phyloP scores from a whole-genome alignment of 2,888 invertebrate genomes.

The Helicoverpa assulta region DNA sequence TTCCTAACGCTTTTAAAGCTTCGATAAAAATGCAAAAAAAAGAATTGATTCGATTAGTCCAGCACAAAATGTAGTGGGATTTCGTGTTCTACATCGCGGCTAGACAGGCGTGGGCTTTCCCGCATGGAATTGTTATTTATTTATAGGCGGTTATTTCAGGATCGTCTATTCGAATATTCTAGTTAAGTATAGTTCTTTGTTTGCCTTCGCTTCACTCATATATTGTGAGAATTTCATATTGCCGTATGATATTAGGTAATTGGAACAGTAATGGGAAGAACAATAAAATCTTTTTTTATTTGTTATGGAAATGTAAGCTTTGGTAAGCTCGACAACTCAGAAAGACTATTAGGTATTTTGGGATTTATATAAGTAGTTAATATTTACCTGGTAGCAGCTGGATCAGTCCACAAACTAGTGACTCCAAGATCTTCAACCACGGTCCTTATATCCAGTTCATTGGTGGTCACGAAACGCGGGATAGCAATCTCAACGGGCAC shows the following conservation, averaged over 20 bases:
- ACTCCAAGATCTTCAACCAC: conserved; percentile 43
- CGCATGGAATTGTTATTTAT: not conserved
- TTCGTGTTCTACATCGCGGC: not conserved
- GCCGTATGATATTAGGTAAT: too few relatives aligned
- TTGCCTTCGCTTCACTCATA: too few relatives aligned
- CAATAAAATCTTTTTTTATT: too few relatives aligned
- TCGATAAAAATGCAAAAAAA: not conserved
- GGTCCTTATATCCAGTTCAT: conserved; percentile 24
- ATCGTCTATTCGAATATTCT: not conserved
- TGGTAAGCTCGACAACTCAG: too few relatives aligned
- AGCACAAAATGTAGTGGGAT: not conserved
- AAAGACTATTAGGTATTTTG: too few relatives aligned
- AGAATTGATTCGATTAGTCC: too few relatives aligned
- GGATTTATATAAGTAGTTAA: too few relatives aligned
- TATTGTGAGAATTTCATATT: too few relatives aligned
- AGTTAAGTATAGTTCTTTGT: not conserved
- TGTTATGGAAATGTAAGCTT: too few relatives aligned
- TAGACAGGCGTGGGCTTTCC: not conserved
- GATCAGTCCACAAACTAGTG: conserved; percentile 38
- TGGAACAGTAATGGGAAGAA: too few relatives aligned
- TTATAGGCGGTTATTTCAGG: not conserved
- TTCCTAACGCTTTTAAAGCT: not conserved
- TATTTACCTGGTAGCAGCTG: conserved; percentile 46
- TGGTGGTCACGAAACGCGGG: conserved; percentile 28
- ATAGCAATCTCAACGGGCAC: conserved; percentile 44